Conservation (phyloP, 2,113 vertebrate genomes). For the Cyanoliseus patagonus region DNA sequence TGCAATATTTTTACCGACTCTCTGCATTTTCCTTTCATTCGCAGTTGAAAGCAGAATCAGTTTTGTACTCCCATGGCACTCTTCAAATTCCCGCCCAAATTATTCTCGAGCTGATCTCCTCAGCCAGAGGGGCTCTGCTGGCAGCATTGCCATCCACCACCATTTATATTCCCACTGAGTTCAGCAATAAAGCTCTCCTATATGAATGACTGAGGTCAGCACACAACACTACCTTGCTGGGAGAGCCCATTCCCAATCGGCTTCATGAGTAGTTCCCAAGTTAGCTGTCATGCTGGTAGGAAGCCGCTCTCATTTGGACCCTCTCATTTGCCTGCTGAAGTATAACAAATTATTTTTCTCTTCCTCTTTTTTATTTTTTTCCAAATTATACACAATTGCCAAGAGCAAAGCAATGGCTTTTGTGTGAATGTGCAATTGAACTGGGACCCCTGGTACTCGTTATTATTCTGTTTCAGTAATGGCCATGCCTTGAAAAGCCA, state of each 20-base stretch:
- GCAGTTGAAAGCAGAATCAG: not conserved
- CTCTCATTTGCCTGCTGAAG: conserved; percentile 1
- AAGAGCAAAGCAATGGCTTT: not conserved
- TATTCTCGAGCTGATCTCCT: conserved; percentile 17
- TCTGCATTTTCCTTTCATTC: not conserved
- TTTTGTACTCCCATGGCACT: not conserved
- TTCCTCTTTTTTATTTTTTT: not conserved
- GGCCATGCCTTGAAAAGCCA: conserved; percentile 6
- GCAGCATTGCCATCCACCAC: not conserved
- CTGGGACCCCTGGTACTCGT: not conserved
- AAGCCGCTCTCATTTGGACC: not conserved
- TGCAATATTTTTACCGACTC: not conserved
- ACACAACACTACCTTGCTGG: not conserved
- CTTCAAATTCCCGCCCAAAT: conserved; percentile 5
- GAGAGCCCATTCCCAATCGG: not conserved
- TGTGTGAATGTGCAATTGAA: not conserved
- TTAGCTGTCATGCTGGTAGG: not conserved
- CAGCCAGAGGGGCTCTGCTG: not conserved
- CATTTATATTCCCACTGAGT: not conserved
- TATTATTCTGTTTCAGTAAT: conserved; percentile 3
- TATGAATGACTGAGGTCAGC: not conserved
- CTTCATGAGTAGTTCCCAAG: not conserved
- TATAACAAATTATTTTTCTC: not conserved
- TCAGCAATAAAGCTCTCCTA: not conserved
- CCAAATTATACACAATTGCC: not conserved